Base-by-base conservation (phyloP, 64 coral and sea anemone species). In the Pachyseris speciosa region DNA sequence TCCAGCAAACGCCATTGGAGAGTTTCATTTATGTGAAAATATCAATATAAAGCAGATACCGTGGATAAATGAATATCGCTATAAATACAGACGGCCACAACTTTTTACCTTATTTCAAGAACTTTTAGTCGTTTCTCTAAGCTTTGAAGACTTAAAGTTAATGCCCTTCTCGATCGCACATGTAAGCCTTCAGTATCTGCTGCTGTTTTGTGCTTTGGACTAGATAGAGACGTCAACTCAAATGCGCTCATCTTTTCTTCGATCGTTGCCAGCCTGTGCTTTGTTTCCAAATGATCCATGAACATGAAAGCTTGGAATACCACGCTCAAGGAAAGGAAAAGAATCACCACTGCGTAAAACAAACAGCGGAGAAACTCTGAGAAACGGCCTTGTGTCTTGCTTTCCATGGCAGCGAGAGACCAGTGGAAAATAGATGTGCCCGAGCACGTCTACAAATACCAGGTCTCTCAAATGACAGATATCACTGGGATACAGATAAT, bases 81-180 rank as follows among this genome's bases (percentile, higher is more conserved):
- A n/a, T n/a, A n/a, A n/a, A n/a, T n/a, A n/a, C n/a, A n/a, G n/a
- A n/a, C n/a, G n/a, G n/a, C n/a, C n/a, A n/a, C n/a, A n/a, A n/a
- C n/a, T n/a, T n/a, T n/a, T n/a, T n/a, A 73, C 69, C 69, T 73
- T 17, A 73, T 25, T 73, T 73, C 69, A 26, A 73, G 69, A 43
- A 72, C 36, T 72, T 72, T 41, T 19, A 72, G 38, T 72, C 69
- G 15, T 72, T 42, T 72, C 37, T 72, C 69, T 36, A 72, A 19
- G 19, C 69, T 25, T 42, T 72, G 36, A n/a, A 72, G 38, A 43
- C 20, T 43, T 37, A 24, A 9, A 9, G 17, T 37, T 19, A 43
- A 30, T 34, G 64, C 37, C 37, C 37, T 73, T 38, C 11, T 73
- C 40, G 8, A 22, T 10, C 69, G 38, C 0, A 43, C 7, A 43